Percentiles rank a stretch among this genome's conserved stretches.
These are phyloP conservation scores for Dinomys branickii DNA, from an alignment of 2,113 vertebrate genomes.

Conservation along the genomic window DNA sequence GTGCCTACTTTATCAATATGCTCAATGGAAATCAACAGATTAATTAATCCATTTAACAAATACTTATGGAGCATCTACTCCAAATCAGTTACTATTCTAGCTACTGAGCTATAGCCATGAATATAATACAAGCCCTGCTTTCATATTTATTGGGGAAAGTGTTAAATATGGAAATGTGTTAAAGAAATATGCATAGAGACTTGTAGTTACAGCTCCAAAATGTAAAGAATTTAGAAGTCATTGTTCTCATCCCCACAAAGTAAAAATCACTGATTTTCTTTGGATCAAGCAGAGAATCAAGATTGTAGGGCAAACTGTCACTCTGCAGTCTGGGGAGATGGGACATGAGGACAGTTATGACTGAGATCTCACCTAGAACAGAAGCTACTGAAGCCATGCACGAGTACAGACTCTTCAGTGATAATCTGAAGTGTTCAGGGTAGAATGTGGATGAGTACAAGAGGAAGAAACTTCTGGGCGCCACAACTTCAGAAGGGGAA, in stretches of 20 bases:
- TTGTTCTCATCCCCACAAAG: background rate
- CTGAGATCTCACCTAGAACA: background rate
- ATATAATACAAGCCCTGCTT: background rate
- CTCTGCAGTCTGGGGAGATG: background rate
- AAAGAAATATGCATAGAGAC: background rate
- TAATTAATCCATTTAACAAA: slow-evolving; percentile 8
- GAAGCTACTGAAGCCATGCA: background rate
- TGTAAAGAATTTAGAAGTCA: background rate
- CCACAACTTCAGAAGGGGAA: background rate
- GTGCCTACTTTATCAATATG: background rate
- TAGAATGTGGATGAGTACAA: background rate
- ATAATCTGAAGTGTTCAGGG: background rate
- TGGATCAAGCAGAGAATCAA: background rate
- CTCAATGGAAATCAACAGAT: background rate
- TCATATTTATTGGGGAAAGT: background rate
- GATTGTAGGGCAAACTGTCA: background rate
- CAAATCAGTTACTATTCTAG: background rate
- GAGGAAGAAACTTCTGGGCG: background rate
- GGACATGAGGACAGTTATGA: background rate
- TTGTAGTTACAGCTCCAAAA: background rate
- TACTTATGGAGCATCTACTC: background rate
- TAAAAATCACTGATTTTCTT: background rate
- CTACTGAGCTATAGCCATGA: background rate
- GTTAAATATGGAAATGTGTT: background rate
- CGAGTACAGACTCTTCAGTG: background rate